A percentile compares a stretch with the other conserved stretches of the same genome.
phyloP scores from a whole-genome alignment of 92 coral and sea anemone species.

The Umimayanthus chanpuru region DNA sequence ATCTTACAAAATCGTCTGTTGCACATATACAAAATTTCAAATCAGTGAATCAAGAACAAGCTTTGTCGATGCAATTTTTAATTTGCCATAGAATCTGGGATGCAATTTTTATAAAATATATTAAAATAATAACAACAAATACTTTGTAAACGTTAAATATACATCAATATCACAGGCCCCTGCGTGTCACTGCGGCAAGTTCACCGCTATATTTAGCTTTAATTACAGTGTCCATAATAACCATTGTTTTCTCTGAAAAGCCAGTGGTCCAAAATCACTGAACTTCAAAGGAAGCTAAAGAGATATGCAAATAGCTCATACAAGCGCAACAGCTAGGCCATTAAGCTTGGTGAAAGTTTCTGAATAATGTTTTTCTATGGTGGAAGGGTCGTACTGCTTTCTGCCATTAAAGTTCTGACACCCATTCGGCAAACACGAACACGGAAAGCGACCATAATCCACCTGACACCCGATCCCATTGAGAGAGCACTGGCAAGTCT shows the following conservation, averaged over 20 bases:
- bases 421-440: constrained; percentile 85
- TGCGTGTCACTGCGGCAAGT: constrained; percentile 30
- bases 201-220: constrained; percentile 45
- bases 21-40: neutral
- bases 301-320: constrained; percentile 38
- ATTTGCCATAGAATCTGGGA: neutral
- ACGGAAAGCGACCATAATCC: constrained; percentile 95
- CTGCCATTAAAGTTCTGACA: constrained; percentile 88
- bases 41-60: neutral
- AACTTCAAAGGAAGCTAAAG: neutral
- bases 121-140: constrained; percentile 20
- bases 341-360: constrained; percentile 81
- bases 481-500: constrained; percentile 89
- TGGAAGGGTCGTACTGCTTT: constrained; percentile 82
- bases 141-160: constrained; percentile 12
- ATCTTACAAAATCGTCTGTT: neutral
- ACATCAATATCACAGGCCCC: constrained; percentile 10
- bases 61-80: neutral
- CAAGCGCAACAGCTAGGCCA: constrained; percentile 58
- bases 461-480: constrained; percentile 98
- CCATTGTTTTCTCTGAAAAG: constrained; percentile 23
- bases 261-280: constrained; percentile 11
- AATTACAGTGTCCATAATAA: constrained; percentile 15
- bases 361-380: constrained; percentile 78
- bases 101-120: constrained; percentile 18